Base-by-base conservation (phyloP, 2,888 invertebrate genomes). In the Drosophila cracens region DNA sequence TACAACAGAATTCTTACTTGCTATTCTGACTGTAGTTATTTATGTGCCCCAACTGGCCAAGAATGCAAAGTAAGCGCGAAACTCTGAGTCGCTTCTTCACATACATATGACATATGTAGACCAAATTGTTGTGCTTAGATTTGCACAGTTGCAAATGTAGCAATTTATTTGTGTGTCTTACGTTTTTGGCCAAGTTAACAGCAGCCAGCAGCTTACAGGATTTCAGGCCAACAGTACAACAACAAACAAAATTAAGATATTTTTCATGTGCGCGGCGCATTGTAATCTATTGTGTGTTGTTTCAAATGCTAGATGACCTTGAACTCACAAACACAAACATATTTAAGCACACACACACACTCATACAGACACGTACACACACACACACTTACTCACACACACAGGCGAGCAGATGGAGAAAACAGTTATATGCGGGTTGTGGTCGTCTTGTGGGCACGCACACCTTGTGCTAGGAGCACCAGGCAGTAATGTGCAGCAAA, bases 301-400 rank as follows among this genome's bases (percentile, higher is more conserved):
- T 92, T 90, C 86, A 90, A 90, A 90, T 91, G 89, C 86, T 91
- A 90, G 91, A 90, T 92, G 92, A 92, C 91, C 91, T 91, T 91
- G 91, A 91, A 91, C 91, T 91, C 92, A 79, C 86, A 78, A 81
- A 81, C 69, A 91, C 81, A 76, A 73, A 64, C 62, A 65, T 46
- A 46, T 46, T 46, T 25, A 46, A 46, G 2, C 61, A 63, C 54
- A 61, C 56, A 54, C 56, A 54, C 40, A 69, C 31, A 53, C 36
- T 53, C 40, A 48, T 21, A 29, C 36, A 84, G 76, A 71, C 74
- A 61, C 89, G 70, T 79, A 69, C 74, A 73, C 70, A 84, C 77
- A 71, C 74, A 61, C 56, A 61, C 34, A 59, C 53, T 31, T 31
- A 31, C 31, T 31, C 76, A 70, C 74, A 60, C 56, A 62, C 33